These are phyloP conservation scores for Musca domestica DNA, from an alignment of 1,140 invertebrate species.

Conservation along the genomic window DNA sequence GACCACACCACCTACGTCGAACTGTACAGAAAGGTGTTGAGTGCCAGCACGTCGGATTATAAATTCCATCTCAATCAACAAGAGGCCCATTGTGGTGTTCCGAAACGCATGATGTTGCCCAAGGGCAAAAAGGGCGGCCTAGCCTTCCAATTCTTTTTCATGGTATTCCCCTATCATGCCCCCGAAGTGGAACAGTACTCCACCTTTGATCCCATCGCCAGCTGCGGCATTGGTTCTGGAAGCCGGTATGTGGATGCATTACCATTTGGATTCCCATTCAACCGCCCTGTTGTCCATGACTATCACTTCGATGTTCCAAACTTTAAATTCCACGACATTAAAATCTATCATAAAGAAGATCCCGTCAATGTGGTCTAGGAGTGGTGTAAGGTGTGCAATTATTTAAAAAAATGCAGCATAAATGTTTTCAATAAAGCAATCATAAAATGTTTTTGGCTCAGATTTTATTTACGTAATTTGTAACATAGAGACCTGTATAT, in stretches of 20 bases:
- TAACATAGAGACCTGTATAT: too few relatives aligned
- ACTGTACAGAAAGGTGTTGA: slow-evolving; percentile 49
- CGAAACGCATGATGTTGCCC: slow-evolving; percentile 66
- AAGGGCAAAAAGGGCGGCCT: slow-evolving; percentile 65
- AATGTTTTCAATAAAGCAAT: too few relatives aligned
- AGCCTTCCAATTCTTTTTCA: slow-evolving; percentile 64
- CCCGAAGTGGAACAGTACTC: slow-evolving; percentile 42
- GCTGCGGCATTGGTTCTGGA: slow-evolving; percentile 53
- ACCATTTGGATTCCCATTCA: slow-evolving; percentile 67
- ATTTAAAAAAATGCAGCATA: too few relatives aligned
- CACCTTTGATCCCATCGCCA: slow-evolving; percentile 42
- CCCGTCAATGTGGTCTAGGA: slow-evolving; percentile 42
- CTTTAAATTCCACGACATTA: slow-evolving; percentile 65
- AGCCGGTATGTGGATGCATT: slow-evolving; percentile 54
- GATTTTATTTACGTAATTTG: too few relatives aligned
- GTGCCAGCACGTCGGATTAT: slow-evolving; percentile 52
- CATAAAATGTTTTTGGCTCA: too few relatives aligned
- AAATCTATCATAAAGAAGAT: slow-evolving; percentile 62
- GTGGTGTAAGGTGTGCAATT: too few relatives aligned
- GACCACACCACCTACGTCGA: slow-evolving; percentile 49
- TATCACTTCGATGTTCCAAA: slow-evolving; percentile 63
- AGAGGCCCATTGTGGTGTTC: slow-evolving; percentile 59
- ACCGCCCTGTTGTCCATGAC: slow-evolving; percentile 60
- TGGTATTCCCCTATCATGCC: slow-evolving; percentile 59
- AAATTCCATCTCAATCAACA: slow-evolving; percentile 57